Conservation (phyloP, 2,888 invertebrate species). For the Ophonus ardosiacus region DNA sequence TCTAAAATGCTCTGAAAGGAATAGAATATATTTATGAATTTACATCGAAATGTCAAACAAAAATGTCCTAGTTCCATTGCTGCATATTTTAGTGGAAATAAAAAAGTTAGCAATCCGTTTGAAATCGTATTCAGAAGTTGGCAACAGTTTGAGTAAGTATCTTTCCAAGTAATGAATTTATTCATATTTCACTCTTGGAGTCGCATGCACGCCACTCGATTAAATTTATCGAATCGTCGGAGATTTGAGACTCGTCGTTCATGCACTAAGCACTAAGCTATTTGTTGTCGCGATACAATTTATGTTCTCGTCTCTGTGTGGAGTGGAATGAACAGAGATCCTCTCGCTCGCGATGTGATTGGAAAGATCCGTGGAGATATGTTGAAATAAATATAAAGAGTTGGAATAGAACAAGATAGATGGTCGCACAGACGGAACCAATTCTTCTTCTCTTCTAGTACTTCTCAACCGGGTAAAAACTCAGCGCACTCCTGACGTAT, state of each 20-base stretch:
- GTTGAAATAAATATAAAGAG: conserved; percentile 61
- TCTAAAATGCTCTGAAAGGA: not conserved
- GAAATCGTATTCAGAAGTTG: conserved; percentile 17
- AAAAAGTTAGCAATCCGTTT: not conserved
- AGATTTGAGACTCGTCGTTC: conserved; percentile 41
- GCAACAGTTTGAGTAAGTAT: conserved; percentile 13
- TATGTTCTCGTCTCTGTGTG: conserved; percentile 18
- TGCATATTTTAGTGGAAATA: not conserved
- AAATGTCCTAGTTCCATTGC: not conserved
- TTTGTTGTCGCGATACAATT: conserved; percentile 56
- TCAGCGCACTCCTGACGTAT: conserved; percentile 22
- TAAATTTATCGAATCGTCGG: conserved; percentile 43
- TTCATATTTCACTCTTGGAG: conserved; percentile 29
- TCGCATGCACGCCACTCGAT: conserved; percentile 30
- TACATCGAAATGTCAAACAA: not conserved
- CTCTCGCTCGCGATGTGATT: conserved; percentile 40
- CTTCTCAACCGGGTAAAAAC: conserved; percentile 36
- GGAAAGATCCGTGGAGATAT: conserved; percentile 57
- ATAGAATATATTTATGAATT: not conserved
- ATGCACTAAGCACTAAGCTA: conserved; percentile 45
- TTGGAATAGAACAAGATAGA: conserved; percentile 58
- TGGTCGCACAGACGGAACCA: conserved; percentile 37
- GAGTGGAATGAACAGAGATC: conserved; percentile 33
- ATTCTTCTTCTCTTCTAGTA: conserved; percentile 51
- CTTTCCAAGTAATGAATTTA: conserved; percentile 42